phyloP scores from a whole-genome alignment of 2,113 vertebrate species.

The Atractosteus spatula region DNA sequence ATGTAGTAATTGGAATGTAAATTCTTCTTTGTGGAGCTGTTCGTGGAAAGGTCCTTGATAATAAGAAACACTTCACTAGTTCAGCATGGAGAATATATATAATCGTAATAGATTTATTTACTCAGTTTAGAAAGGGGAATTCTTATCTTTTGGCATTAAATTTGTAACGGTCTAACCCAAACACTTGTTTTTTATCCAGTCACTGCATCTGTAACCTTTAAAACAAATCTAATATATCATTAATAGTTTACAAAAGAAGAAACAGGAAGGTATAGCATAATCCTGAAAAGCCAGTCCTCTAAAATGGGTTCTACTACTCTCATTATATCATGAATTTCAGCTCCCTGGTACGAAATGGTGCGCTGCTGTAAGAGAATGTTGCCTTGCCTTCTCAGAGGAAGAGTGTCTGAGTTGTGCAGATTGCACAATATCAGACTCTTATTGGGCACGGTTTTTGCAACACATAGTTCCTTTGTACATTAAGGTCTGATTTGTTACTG shows the following conservation, averaged over 20 bases:
- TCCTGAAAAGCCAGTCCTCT: not conserved
- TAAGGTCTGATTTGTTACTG: conserved; percentile 13
- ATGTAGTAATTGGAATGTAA: conserved; percentile 9
- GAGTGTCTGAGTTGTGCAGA: not conserved
- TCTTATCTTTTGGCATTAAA: not conserved
- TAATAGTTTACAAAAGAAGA: not conserved
- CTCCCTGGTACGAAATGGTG: conserved; percentile 3
- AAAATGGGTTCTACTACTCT: not conserved
- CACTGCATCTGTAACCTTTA: not conserved
- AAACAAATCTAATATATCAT: conserved; percentile 2
- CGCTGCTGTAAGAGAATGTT: conserved; percentile 8
- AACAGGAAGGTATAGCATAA: not conserved
- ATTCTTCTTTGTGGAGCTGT: conserved; percentile 1
- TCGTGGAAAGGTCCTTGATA: not conserved
- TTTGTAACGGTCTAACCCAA: not conserved
- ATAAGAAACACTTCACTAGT: not conserved
- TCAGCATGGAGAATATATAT: not conserved
- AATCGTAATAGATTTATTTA: not conserved
- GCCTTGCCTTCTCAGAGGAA: conserved; percentile 8
- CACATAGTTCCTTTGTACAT: conserved; percentile 37
- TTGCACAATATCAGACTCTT: not conserved
- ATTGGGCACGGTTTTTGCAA: conserved; percentile 15
- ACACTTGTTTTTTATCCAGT: not conserved
- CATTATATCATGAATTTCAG: not conserved
- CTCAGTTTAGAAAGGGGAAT: conserved; percentile 1